These are phyloP conservation scores for Ophion slaviceki DNA, from an alignment of 2,888 invertebrate genomes.

Conservation along the genomic window DNA sequence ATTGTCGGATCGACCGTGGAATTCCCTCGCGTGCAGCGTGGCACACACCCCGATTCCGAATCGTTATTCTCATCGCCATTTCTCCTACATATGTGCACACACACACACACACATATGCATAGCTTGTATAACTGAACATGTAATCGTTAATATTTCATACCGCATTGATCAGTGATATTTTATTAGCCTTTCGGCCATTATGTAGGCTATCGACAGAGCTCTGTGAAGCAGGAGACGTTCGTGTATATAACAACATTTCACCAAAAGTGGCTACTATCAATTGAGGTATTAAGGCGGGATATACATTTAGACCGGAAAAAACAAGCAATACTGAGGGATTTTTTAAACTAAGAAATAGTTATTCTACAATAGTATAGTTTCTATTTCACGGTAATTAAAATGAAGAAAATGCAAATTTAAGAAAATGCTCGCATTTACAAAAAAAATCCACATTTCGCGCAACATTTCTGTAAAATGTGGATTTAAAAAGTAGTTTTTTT, in stretches of 20 bases:
- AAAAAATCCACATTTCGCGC: too few relatives aligned
- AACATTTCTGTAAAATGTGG: too few relatives aligned
- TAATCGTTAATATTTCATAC: slow-evolving; percentile 53
- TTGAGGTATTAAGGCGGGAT: not conserved
- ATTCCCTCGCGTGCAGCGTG: slow-evolving; percentile 60
- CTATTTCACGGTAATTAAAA: too few relatives aligned
- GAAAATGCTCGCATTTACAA: too few relatives aligned
- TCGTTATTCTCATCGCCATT: slow-evolving; percentile 60
- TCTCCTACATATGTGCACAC: slow-evolving; percentile 9
- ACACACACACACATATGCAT: not conserved
- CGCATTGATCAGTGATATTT: slow-evolving; percentile 58
- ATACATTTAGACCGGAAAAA: too few relatives aligned
- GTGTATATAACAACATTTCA: not conserved
- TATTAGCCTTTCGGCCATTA: slow-evolving; percentile 46
- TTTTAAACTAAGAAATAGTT: too few relatives aligned
- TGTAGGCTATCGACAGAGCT: slow-evolving; percentile 7
- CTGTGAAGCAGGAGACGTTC: not conserved
- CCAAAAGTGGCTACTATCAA: not conserved
- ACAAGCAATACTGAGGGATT: too few relatives aligned
- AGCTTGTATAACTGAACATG: not conserved
- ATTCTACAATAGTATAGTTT: too few relatives aligned
- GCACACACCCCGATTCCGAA: slow-evolving; percentile 59
- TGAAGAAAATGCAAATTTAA: too few relatives aligned
- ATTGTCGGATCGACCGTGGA: slow-evolving; percentile 64
- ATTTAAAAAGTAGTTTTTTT: too few relatives aligned